These are phyloP conservation scores for Melanotaenia parkinsoni DNA, from an alignment of 2,797 vertebrate species.

Conservation along the genomic window DNA sequence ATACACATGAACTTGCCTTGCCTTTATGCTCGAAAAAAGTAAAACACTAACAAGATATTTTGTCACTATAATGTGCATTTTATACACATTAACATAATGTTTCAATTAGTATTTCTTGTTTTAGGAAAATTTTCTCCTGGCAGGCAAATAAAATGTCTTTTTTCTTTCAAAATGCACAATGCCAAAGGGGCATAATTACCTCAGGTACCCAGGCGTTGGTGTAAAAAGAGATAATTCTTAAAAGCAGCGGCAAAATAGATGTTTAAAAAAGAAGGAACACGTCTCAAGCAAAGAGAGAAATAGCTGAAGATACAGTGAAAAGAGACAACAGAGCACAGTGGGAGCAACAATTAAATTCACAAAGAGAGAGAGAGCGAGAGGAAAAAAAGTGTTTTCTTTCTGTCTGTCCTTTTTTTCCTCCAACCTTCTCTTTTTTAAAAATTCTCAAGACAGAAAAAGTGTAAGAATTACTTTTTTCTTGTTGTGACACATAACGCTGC, in stretches of 20 bases:
- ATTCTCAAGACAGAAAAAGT: slow-evolving; percentile 51
- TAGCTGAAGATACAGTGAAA: slow-evolving; percentile 1
- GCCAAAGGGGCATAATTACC: not conserved
- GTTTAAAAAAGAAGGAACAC: slow-evolving; percentile 14
- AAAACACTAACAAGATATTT: too few relatives aligned
- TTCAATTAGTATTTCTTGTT: not conserved
- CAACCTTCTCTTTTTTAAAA: slow-evolving; percentile 7
- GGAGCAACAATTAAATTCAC: slow-evolving; percentile 48
- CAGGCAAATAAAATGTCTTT: slow-evolving; percentile 2
- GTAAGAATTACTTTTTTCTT: slow-evolving; percentile 41
- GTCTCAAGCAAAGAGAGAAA: slow-evolving; percentile 16
- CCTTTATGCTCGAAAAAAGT: too few relatives aligned
- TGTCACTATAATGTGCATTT: not conserved
- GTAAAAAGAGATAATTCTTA: not conserved
- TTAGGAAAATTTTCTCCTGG: not conserved
- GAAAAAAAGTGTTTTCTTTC: slow-evolving; percentile 48
- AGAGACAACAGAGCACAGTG: slow-evolving; percentile 9
- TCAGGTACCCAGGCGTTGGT: not conserved
- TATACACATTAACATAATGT: not conserved
- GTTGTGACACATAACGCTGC: slow-evolving; percentile 49
- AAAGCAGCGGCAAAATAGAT: slow-evolving; percentile 12
- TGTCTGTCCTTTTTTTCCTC: slow-evolving; percentile 4
- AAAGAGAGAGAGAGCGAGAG: slow-evolving; percentile 9
- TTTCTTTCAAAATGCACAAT: not conserved
- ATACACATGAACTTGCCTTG: too few relatives aligned